These are phyloP conservation scores for Platycheirus albimanus DNA, from an alignment of 2,888 invertebrate species.

Conservation along the genomic window DNA sequence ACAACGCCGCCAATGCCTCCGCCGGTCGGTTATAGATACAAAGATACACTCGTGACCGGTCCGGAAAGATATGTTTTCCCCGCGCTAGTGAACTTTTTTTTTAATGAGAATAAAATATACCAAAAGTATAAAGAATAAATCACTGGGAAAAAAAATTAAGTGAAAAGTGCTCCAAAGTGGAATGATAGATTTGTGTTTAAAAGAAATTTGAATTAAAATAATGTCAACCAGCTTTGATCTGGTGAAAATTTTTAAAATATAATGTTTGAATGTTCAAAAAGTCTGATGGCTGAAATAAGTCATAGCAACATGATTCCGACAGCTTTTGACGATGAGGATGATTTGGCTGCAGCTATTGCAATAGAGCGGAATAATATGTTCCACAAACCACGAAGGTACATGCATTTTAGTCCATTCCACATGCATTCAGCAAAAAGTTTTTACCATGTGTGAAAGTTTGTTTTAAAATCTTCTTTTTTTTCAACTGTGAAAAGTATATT, in stretches of 20 bases:
- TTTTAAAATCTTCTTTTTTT: not conserved
- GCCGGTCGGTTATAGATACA: conserved; percentile 41
- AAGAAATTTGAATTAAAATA: conserved; percentile 15
- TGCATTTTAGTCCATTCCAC: not conserved
- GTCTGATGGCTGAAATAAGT: conserved; percentile 42
- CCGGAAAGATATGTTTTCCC: conserved; percentile 34
- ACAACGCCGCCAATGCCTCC: conserved; percentile 28
- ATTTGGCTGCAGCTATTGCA: conserved; percentile 80
- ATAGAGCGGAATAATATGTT: conserved; percentile 81
- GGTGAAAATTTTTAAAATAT: conserved; percentile 36
- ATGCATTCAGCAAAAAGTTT: not conserved
- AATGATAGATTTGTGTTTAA: not conserved
- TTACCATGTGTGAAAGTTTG: no score
- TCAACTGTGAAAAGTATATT: not conserved
- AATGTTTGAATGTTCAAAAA: conserved; percentile 46
- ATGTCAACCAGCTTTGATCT: not conserved
- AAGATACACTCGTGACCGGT: conserved; percentile 51
- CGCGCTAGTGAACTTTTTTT: conserved; percentile 22
- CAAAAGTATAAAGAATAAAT: conserved; percentile 5
- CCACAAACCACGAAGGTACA: conserved; percentile 80
- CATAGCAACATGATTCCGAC: conserved; percentile 80
- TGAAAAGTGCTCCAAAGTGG: conserved; percentile 36
- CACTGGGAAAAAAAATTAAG: conserved; percentile 18
- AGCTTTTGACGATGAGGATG: conserved; percentile 81
- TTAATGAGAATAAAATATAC: conserved; percentile 32